These are phyloP conservation scores for Plebejus melissa DNA, from an alignment of 2,888 invertebrate species.

Conservation along the genomic window DNA sequence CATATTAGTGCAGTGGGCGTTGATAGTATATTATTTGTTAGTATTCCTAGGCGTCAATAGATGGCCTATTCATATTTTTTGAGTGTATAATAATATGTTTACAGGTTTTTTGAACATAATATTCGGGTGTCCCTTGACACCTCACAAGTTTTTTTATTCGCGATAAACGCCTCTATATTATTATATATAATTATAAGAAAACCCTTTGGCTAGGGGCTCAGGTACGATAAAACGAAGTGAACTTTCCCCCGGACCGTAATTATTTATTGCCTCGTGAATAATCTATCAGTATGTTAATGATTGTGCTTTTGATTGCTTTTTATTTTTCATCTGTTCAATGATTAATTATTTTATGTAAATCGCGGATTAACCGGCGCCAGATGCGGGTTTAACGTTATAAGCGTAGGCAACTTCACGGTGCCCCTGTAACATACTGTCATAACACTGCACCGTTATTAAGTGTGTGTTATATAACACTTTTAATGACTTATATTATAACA, in stretches of 20 bases:
- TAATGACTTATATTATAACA: not conserved
- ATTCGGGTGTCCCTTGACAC: too few relatives aligned
- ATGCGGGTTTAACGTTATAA: not conserved
- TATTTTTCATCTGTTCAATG: slow-evolving; percentile 25
- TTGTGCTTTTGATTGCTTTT: slow-evolving; percentile 28
- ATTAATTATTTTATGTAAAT: slow-evolving; percentile 9
- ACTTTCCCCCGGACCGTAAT: slow-evolving; percentile 24
- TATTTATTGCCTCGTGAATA: slow-evolving; percentile 29
- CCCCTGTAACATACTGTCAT: not conserved
- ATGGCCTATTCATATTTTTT: too few relatives aligned
- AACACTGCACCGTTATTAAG: not conserved
- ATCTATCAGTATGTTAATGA: slow-evolving; percentile 29
- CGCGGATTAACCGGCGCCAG: not conserved
- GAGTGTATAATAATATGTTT: too few relatives aligned
- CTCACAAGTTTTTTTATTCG: too few relatives aligned
- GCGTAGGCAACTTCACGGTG: not conserved
- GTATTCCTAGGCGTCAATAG: too few relatives aligned
- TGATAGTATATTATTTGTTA: too few relatives aligned
- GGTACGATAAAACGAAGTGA: slow-evolving; percentile 14
- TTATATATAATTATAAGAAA: not conserved
- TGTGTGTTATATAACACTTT: not conserved
- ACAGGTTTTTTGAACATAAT: too few relatives aligned
- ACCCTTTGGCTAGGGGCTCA: not conserved
- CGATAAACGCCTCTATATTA: too few relatives aligned
- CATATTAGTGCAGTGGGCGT: too few relatives aligned